phyloP scores from a whole-genome alignment of 2,888 invertebrate genomes.

The Napeogenes inachia region DNA sequence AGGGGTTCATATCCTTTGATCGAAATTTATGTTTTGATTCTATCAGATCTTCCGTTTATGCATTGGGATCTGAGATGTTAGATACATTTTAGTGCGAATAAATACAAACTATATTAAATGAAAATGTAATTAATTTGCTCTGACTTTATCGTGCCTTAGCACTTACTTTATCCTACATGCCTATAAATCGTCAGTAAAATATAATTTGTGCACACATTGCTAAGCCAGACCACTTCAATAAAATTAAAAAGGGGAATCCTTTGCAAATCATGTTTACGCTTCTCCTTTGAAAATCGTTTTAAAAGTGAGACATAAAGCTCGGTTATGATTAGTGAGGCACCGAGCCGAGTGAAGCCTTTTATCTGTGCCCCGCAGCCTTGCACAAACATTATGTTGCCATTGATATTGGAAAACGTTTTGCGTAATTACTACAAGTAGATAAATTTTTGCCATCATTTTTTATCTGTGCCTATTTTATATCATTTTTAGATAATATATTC shows the following conservation, averaged over 20 bases:
- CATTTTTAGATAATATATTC: no score
- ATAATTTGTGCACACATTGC: constrained; percentile 9
- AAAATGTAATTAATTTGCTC: no score
- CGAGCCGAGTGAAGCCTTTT: constrained; percentile 48
- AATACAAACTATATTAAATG: no score
- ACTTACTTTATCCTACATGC: no score
- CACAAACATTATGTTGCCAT: constrained; percentile 35
- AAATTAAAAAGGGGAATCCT: constrained; percentile 7
- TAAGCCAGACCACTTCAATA: constrained; percentile 4
- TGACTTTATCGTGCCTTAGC: no score
- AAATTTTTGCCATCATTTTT: neutral
- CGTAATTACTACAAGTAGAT: constrained; percentile 1
- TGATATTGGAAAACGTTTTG: constrained; percentile 12
- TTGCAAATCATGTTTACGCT: constrained; percentile 6
- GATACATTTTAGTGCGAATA: neutral
- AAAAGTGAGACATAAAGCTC: constrained; percentile 6
- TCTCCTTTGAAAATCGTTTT: constrained; percentile 6
- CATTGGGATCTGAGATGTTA: neutral
- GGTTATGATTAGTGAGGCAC: constrained; percentile 27
- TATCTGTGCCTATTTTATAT: neutral
- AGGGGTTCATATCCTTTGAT: constrained; percentile 6
- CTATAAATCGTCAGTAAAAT: constrained; percentile 5
- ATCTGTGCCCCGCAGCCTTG: constrained; percentile 49
- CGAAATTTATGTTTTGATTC: constrained; percentile 4
- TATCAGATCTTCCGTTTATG: neutral